Conservation (phyloP, 2,888 invertebrate genomes). For the Nomada ruficornis region DNA sequence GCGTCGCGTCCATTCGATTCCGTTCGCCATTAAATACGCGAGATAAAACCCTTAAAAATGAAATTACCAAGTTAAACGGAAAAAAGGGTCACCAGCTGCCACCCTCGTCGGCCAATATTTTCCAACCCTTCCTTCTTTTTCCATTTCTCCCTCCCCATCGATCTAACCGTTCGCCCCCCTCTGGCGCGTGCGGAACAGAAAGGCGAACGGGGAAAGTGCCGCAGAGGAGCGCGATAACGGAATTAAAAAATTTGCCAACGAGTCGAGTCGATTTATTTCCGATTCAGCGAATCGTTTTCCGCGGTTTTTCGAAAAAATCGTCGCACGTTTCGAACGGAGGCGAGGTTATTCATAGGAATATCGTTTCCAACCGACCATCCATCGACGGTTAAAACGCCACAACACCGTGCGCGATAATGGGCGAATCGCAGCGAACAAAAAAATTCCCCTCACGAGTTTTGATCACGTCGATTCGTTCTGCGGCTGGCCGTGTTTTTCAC, state of each 20-base stretch:
- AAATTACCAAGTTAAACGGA: conserved; percentile 10
- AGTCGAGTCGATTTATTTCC: conserved; percentile 51
- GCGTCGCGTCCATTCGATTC: neutral
- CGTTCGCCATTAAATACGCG: neutral
- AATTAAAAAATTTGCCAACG: conserved; percentile 53
- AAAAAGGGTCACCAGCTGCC: neutral
- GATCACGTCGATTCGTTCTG: neutral
- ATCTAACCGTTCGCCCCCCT: neutral
- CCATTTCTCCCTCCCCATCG: neutral
- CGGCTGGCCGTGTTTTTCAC: neutral
- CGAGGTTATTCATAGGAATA: conserved; percentile 44
- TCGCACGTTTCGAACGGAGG: neutral
- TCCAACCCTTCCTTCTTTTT: neutral
- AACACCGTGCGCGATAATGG: conserved; percentile 20
- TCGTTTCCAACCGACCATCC: conserved; percentile 18
- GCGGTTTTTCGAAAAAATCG: conserved; percentile 57
- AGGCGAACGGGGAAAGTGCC: neutral
- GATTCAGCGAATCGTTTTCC: conserved; percentile 51
- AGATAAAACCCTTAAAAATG: neutral
- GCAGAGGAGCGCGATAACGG: conserved; percentile 32
- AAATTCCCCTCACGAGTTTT: conserved; percentile 12
- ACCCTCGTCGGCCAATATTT: neutral
- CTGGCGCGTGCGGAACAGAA: neutral
- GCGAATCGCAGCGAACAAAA: neutral
- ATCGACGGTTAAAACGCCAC: conserved; percentile 14